A percentile compares a stretch with the other conserved stretches of the same genome.
These are phyloP conservation scores for Helarctos malayanus DNA, from an alignment of 2,797 vertebrate genomes.

Conservation along the genomic window DNA sequence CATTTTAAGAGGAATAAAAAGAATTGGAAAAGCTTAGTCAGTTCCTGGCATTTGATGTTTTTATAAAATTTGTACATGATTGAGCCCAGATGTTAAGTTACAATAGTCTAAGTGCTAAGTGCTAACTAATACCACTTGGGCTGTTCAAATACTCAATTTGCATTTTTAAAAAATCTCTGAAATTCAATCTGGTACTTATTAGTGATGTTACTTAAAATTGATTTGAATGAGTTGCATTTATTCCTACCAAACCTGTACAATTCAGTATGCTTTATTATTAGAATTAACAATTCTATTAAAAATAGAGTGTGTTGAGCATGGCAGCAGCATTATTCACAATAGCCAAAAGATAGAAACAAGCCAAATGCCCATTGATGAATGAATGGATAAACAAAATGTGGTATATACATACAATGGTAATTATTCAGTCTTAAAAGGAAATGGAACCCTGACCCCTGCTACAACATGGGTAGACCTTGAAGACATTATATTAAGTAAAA, in stretches of 20 bases:
- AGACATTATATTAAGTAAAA: neutral
- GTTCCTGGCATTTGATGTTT: slow-evolving; percentile 39
- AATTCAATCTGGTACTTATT: slow-evolving; percentile 83
- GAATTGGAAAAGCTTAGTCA: neutral
- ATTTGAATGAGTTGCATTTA: slow-evolving; percentile 76
- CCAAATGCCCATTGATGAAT: neutral
- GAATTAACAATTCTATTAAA: slow-evolving; percentile 34
- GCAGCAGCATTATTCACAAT: neutral
- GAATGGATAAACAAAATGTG: neutral
- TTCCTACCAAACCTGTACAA: slow-evolving; percentile 78
- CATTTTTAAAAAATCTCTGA: slow-evolving; percentile 61
- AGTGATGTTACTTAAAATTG: slow-evolving; percentile 83
- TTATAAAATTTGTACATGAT: neutral
- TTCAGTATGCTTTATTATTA: slow-evolving; percentile 20
- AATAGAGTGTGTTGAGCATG: neutral
- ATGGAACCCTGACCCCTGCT: neutral
- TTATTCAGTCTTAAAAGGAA: neutral
- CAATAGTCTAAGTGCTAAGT: neutral
- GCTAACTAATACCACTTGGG: slow-evolving; percentile 49
- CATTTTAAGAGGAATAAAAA: slow-evolving; percentile 31
- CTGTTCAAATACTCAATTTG: slow-evolving; percentile 59
- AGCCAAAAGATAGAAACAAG: neutral
- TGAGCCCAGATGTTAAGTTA: slow-evolving; percentile 48
- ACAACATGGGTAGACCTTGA: neutral
- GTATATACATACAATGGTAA: neutral